Base-by-base conservation (phyloP, 2,113 vertebrate genomes). In the Jaculus jaculus region DNA sequence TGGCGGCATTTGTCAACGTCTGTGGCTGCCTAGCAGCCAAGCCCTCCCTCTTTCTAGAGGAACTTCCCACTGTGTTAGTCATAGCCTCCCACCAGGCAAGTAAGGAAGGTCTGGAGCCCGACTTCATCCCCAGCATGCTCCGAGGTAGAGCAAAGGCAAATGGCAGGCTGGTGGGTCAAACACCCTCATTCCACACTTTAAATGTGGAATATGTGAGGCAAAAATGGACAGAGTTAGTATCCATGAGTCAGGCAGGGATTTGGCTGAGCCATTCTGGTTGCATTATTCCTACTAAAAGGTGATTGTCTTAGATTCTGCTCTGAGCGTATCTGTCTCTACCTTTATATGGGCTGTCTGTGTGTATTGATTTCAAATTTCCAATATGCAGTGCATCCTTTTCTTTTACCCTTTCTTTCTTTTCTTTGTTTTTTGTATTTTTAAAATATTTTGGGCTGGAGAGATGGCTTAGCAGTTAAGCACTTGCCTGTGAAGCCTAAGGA, bases 51-150 rank as follows among this genome's bases (percentile, higher is more conserved):
- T 72, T 5, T 34, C 69, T 28, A 60, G 30, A 72, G 79, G 92
- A 87, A 51, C 58, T 80, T 89, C 42, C 84, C 34, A n/a, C 3
- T 21, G 16, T 8, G 9, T 94, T 86, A 94, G 63, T 87, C 85
- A 92, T 34, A 54, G 37, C 72, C 85, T 94, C 5, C 63, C 47
- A 7, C 73, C 72, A 39, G 37, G 68, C 73, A 95, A 92, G 37
- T 21, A 80, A 80, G 85, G 39, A 84, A 85, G 82, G 17, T 80
- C 51, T 42, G 28, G 74, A 85, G 74, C 87, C 5, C 23, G 54
- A 63, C 23, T 58, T 80, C 85, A 83, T 73, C 69, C 51, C 20
- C 73, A 21, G 0, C 4, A 16, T 7, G 23, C n/a, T 79, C 60
- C 77, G 60, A 71, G 42, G 65, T 65, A 37, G 32, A 23, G 66